phyloP scores from a whole-genome alignment of 2,888 invertebrate species.

The Hypena proboscidalis region DNA sequence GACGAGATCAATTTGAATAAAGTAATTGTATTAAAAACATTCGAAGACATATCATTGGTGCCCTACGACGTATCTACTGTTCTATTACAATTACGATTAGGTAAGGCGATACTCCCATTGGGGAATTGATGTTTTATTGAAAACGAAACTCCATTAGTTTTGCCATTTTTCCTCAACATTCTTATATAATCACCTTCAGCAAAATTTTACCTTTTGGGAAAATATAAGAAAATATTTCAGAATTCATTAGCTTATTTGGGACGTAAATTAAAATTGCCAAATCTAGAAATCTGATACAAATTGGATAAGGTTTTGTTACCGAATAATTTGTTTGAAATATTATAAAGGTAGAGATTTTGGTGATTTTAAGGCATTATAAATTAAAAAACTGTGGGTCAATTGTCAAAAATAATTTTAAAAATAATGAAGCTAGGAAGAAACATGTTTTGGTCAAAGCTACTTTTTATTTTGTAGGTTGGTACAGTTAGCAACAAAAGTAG shows the following conservation, averaged over 20 bases:
- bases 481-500: too few species aligned
- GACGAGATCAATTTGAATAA: not conserved
- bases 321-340: too few species aligned
- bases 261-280: constrained; percentile 1
- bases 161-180: constrained; percentile 25
- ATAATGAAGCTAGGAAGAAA: too few species aligned
- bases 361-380: too few species aligned
- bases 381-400: too few species aligned
- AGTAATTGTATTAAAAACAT: constrained; percentile 19
- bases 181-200: constrained; percentile 24
- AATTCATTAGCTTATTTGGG: not conserved
- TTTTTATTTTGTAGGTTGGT: too few species aligned
- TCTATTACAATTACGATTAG: constrained; percentile 61
- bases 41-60: constrained; percentile 35
- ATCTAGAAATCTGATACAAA: too few species aligned
- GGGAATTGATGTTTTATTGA: constrained; percentile 56
- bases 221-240: not conserved
- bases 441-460: too few species aligned
- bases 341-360: too few species aligned
- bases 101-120: constrained; percentile 53
- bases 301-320: too few species aligned
- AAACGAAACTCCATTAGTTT: constrained; percentile 43
- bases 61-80: constrained; percentile 31
- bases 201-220: constrained; percentile 16
- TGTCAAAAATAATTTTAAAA: too few species aligned